Conservation (phyloP, 1,140 invertebrate genomes). For the Panagrolaimus sp. region DNA sequence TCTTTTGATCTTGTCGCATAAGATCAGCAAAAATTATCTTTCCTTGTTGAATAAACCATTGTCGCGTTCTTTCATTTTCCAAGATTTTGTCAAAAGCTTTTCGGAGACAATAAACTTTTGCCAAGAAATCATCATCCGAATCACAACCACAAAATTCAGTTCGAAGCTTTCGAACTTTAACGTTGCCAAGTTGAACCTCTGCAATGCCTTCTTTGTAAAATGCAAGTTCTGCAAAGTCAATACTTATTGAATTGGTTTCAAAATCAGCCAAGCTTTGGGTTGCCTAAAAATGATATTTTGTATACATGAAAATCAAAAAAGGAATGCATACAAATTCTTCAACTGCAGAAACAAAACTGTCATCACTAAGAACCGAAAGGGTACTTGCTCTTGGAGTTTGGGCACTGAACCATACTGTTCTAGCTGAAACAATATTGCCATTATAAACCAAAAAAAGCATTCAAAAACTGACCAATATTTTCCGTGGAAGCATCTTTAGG, state of each 20-base stretch:
- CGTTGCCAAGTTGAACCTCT: slow-evolving; percentile 26
- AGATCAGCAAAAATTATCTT: slow-evolving; percentile 42
- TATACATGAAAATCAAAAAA: neutral
- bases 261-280: neutral
- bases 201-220: slow-evolving; percentile 35
- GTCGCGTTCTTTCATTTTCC: slow-evolving; percentile 30
- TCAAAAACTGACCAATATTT: slow-evolving; percentile 27
- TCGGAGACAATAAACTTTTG: slow-evolving; percentile 42
- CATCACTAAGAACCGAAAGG: slow-evolving; percentile 46
- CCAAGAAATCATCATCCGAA: slow-evolving; percentile 41
- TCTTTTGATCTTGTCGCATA: slow-evolving; percentile 40
- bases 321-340: slow-evolving; percentile 37
- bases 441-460: neutral
- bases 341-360: slow-evolving; percentile 38
- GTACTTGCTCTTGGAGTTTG: slow-evolving; percentile 34
- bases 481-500: slow-evolving; percentile 31
- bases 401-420: slow-evolving; percentile 39
- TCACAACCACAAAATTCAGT: slow-evolving; percentile 46
- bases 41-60: slow-evolving; percentile 41
- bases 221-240: slow-evolving; percentile 28
- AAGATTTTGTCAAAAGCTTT: slow-evolving; percentile 38
- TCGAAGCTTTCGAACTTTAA: slow-evolving; percentile 40
- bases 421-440: slow-evolving; percentile 24
- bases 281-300: neutral
- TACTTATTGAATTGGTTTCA: neutral